Evolutionary conservation across 2,113 vertebrate species (phyloP), one percentile per base, ranked within the genome.

Genomic region (Nothocercus nigrocapillus): DNA sequence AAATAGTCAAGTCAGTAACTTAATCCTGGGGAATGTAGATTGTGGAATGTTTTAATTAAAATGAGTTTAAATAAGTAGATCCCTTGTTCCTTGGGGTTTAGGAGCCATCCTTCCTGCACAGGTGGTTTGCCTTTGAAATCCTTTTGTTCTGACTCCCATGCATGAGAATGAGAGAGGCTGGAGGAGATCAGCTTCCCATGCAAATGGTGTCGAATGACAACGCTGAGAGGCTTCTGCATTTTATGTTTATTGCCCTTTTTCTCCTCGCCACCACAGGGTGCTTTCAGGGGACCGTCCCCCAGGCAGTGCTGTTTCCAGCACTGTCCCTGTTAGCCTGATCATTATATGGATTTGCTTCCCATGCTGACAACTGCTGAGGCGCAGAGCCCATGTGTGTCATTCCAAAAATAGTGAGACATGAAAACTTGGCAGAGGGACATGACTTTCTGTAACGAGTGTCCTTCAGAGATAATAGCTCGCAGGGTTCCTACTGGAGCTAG

Each of bases 41-140:
- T 70, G 92, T 89, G 90, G 92, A 89, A 95, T 96, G 85, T 95
- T 96, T 92, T 96, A 92, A 96, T 96, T 96, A 96, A 96, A 94
- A 84, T 84, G 58, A 61, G 44, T 96, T 94, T 88, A 85, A 81
- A 18, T 90, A 88, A 83, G 44, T 34, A 75, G 64, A 62, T 75
- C n/a, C 53, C 61, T 9, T 83, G 56, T 8, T 95, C 85, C 81
- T 53, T 49, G 47, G 80, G 40, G 19, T 86, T 90, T 93, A 86
- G 83, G 69, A 89, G 28, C 80, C 21, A 54, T 87, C 70, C 77
- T 94, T 95, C 74, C 85, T 90, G 74, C 78, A 78, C 83, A 94
- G 94, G 95, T 96, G 88, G 69, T 75, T 96, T 94, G 69, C 83
- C 83, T 84, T 93, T 93, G 79, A 79, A 96, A 89, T 93, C 83